phyloP scores from a whole-genome alignment of 2,888 invertebrate species.

The Thereva unica region DNA sequence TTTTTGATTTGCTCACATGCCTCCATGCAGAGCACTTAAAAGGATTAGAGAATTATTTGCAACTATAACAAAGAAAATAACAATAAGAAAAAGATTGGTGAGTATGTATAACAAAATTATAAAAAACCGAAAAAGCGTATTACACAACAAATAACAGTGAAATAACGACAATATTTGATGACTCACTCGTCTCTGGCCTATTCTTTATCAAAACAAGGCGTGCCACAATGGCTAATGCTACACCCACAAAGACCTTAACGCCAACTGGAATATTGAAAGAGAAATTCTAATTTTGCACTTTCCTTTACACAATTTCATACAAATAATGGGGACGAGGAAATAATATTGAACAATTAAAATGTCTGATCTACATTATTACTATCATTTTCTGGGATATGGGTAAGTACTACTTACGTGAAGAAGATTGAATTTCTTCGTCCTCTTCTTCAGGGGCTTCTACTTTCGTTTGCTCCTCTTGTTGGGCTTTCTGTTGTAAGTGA shows the following conservation, averaged over 20 bases:
- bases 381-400: too few species aligned
- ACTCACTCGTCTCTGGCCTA: constrained; percentile 61
- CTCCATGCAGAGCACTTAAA: constrained; percentile 21
- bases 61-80: constrained; percentile 2
- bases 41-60: constrained; percentile 20
- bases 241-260: constrained; percentile 83
- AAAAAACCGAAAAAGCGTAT: constrained; percentile 14
- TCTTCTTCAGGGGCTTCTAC: constrained; percentile 44
- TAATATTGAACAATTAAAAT: not conserved
- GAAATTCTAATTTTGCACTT: constrained; percentile 52
- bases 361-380: too few species aligned
- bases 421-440: constrained; percentile 45
- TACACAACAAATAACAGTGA: constrained; percentile 26
- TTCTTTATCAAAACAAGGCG: constrained; percentile 83
- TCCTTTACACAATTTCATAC: constrained; percentile 23
- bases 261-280: constrained; percentile 66
- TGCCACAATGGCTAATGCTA: constrained; percentile 81
- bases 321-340: not conserved
- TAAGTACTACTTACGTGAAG: constrained; percentile 46
- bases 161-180: not conserved
- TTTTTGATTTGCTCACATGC: constrained; percentile 19
- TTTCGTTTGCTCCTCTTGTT: constrained; percentile 47
- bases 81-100: constrained; percentile 13
- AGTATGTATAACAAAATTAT: constrained; percentile 18
- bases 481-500: constrained; percentile 49